Conservation (phyloP, 2,888 invertebrate genomes). For the Tuberolachnus salignus region DNA sequence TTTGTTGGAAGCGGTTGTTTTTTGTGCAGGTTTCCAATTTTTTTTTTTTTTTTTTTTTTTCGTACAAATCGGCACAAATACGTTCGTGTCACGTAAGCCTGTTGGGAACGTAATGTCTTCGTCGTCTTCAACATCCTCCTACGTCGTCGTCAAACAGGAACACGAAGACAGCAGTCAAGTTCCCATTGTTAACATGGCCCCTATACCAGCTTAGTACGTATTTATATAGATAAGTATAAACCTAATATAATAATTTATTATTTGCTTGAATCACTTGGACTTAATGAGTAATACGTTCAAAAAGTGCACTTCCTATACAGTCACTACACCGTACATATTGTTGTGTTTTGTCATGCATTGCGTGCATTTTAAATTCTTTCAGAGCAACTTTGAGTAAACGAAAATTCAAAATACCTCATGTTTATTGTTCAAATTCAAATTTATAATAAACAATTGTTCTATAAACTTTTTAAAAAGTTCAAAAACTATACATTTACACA, state of each 20-base stretch:
- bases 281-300: background rate
- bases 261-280: background rate
- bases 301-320: background rate
- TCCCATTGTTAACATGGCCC: conserved; percentile 48
- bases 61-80: background rate
- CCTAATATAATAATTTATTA: background rate
- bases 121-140: conserved; percentile 46
- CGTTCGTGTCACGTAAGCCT: background rate
- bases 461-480: too few species aligned
- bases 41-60: background rate
- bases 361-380: background rate
- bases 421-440: background rate
- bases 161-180: conserved; percentile 37
- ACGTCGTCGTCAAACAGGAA: conserved; percentile 46
- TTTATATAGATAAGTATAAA: background rate
- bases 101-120: conserved; percentile 42
- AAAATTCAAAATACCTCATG: background rate
- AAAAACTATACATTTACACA: too few species aligned
- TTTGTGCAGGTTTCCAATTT: background rate
- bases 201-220: conserved; percentile 51
- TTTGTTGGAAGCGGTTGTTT: conserved; percentile 30
- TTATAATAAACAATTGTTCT: background rate
- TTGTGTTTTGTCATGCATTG: background rate
- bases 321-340: background rate
- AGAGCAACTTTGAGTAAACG: background rate